phyloP scores from a whole-genome alignment of 2,797 vertebrate genomes.

The Pseudochaenichthys georgianus region DNA sequence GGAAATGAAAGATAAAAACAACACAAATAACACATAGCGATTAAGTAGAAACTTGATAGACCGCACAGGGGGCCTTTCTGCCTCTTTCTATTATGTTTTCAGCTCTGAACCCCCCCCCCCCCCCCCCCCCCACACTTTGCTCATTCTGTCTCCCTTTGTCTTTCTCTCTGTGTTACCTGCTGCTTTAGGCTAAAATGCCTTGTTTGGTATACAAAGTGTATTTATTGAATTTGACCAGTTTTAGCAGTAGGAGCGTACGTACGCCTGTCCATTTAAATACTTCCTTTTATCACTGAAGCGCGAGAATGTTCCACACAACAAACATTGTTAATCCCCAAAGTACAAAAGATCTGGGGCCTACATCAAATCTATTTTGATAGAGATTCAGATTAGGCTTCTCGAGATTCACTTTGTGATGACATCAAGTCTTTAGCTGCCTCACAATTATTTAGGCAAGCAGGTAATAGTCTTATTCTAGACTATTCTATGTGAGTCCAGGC shows the following conservation, averaged over 20 bases:
- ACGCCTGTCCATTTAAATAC: constrained; percentile 44
- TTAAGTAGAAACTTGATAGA: constrained; percentile 12
- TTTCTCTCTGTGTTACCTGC: constrained; percentile 18
- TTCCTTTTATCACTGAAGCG: constrained; percentile 12
- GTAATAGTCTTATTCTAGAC: constrained; percentile 6
- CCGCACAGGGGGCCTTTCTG: neutral
- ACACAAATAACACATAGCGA: constrained; percentile 19
- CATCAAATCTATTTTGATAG: constrained; percentile 27
- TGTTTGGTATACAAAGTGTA: constrained; percentile 52
- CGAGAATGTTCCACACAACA: constrained; percentile 27
- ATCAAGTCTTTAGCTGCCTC: constrained; percentile 23
- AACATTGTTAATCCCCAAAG: constrained; percentile 18
- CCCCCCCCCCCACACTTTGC: neutral
- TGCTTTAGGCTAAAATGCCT: constrained; percentile 28
- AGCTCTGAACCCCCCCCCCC: neutral
- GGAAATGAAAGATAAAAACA: constrained; percentile 52
- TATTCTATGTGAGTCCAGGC: neutral
- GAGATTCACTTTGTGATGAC: constrained; percentile 29
- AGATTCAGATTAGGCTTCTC: constrained; percentile 25
- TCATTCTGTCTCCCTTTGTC: constrained; percentile 23
- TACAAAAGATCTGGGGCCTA: constrained; percentile 18
- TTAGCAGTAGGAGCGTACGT: constrained; percentile 20
- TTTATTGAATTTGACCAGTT: constrained; percentile 62
- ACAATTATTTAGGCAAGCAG: constrained; percentile 14
- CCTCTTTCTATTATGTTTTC: constrained; percentile 25